A percentile compares a stretch with the other conserved stretches of the same genome.
These are phyloP conservation scores for Atta colombica DNA, from an alignment of 1,140 invertebrate species.

Conservation along the genomic window DNA sequence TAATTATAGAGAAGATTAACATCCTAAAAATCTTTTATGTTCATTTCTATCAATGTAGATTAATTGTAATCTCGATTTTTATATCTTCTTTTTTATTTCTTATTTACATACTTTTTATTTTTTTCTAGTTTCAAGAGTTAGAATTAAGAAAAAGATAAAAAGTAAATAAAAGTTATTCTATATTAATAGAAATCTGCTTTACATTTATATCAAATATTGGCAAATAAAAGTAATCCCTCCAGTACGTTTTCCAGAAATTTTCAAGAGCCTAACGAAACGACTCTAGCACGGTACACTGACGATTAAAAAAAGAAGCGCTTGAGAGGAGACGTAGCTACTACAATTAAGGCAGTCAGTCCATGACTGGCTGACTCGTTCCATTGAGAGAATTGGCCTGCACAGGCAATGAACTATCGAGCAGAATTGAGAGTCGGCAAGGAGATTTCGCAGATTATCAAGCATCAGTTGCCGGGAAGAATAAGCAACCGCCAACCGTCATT, in stretches of 20 bases:
- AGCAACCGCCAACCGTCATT: constrained; percentile 87
- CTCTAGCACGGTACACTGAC: constrained; percentile 25
- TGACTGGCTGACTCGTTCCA: constrained; percentile 85
- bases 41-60: too few relatives aligned
- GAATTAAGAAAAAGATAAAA: too few relatives aligned
- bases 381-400: constrained; percentile 85
- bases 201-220: constrained; percentile 1
- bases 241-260: constrained; percentile 55
- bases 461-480: constrained; percentile 87
- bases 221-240: background rate
- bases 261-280: constrained; percentile 49
- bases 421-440: constrained; percentile 79
- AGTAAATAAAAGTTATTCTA: too few relatives aligned
- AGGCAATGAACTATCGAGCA: constrained; percentile 83
- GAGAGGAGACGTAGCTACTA: constrained; percentile 75
- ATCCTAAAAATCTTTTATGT: background rate
- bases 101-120: too few relatives aligned
- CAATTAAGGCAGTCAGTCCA: constrained; percentile 85
- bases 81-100: too few relatives aligned
- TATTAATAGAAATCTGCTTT: background rate
- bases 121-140: too few relatives aligned
- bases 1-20: background rate
- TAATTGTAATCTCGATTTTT: too few relatives aligned
- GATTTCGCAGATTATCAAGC: constrained; percentile 86
- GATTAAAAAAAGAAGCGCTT: constrained; percentile 52